Conservation (phyloP, 2,113 vertebrate genomes). For the Vanacampus margaritifer region DNA sequence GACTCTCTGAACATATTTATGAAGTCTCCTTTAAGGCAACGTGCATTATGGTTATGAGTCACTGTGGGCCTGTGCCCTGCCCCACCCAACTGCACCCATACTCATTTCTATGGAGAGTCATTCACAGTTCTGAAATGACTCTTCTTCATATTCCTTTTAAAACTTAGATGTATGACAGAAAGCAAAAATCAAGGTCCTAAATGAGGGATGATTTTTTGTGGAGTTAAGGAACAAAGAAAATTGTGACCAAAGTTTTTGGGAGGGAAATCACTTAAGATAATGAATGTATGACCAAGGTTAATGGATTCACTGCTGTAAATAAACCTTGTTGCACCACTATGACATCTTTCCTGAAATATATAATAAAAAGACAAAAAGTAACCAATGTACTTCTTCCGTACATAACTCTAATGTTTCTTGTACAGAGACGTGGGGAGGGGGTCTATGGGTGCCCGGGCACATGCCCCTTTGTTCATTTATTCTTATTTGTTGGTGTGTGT, state of each 20-base stretch:
- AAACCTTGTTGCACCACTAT: no score
- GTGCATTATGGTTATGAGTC: slow-evolving; percentile 61
- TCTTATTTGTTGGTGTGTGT: no score
- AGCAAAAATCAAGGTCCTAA: slow-evolving; percentile 17
- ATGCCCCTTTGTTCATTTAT: no score
- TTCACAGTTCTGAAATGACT: slow-evolving; percentile 44
- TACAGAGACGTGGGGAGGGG: no score
- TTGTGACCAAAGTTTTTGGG: not conserved
- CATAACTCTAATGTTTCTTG: no score
- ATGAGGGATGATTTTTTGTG: slow-evolving; percentile 3
- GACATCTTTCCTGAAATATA: no score
- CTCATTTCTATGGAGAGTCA: slow-evolving; percentile 42
- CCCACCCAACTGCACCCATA: slow-evolving; percentile 18
- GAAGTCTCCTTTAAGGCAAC: slow-evolving; percentile 44
- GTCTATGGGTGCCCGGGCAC: no score
- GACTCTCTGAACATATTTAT: slow-evolving; percentile 48
- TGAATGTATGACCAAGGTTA: not conserved
- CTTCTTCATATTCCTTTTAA: slow-evolving; percentile 48
- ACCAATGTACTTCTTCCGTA: no score
- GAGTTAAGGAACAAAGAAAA: not conserved
- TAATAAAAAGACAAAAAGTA: no score
- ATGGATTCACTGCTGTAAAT: not conserved
- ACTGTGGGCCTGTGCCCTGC: slow-evolving; percentile 10
- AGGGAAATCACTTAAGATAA: slow-evolving; percentile 9
- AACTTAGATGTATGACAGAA: slow-evolving; percentile 10